These are phyloP conservation scores for Pomatostomus ruficeps DNA, from an alignment of 2,113 vertebrate species.

Conservation along the genomic window DNA sequence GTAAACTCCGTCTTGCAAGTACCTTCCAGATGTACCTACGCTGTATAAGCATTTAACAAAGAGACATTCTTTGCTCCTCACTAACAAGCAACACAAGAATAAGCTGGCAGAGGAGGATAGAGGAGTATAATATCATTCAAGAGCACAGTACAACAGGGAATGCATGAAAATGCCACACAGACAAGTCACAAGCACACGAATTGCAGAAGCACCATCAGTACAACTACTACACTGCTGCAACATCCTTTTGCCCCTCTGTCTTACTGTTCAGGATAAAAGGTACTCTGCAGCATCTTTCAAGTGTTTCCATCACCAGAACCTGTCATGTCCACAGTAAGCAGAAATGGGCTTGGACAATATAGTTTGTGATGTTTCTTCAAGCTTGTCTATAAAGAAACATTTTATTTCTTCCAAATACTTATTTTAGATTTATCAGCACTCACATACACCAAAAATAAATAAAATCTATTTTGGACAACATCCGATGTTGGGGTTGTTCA, in stretches of 20 bases:
- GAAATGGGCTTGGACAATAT: not conserved
- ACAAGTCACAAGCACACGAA: not conserved
- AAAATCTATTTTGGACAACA: not conserved
- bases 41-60: not conserved
- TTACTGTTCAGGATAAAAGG: not conserved
- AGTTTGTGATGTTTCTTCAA: not conserved
- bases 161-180: not conserved
- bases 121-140: not conserved
- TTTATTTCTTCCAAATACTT: not conserved
- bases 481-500: too few relatives aligned
- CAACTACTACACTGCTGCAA: not conserved
- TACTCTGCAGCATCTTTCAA: not conserved
- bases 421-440: not conserved
- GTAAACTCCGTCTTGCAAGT: not conserved
- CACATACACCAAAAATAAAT: not conserved
- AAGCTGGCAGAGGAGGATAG: not conserved
- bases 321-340: not conserved
- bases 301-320: not conserved
- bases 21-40: not conserved
- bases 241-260: not conserved
- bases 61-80: not conserved
- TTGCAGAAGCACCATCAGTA: not conserved
- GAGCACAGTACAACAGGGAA: not conserved
- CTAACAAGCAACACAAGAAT: not conserved
- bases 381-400: not conserved